These are phyloP conservation scores for Cynodonichthys magdalenae DNA, from an alignment of 2,797 vertebrate species.

Conservation along the genomic window DNA sequence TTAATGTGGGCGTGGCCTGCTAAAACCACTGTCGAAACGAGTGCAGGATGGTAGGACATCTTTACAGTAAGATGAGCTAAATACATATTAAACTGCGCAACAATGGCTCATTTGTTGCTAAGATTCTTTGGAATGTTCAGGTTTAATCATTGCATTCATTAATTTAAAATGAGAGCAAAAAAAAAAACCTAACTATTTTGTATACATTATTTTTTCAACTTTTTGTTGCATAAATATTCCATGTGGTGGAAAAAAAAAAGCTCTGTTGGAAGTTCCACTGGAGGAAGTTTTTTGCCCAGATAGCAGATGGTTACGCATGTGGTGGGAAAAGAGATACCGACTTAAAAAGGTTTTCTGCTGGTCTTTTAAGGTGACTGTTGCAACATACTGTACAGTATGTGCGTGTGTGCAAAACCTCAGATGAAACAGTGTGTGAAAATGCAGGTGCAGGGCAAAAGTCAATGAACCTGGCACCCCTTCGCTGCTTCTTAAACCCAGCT, in stretches of 20 bases:
- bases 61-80: conserved; percentile 63
- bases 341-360: conserved; percentile 49
- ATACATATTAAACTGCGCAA: conserved; percentile 41
- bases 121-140: conserved; percentile 35
- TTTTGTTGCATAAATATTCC: conserved; percentile 4
- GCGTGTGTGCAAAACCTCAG: conserved; percentile 42
- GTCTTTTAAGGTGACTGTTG: conserved; percentile 73
- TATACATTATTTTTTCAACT: conserved; percentile 4
- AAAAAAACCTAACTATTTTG: not conserved
- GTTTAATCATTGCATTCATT: not conserved
- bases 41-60: conserved; percentile 61
- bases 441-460: conserved; percentile 67
- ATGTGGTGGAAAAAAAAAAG: conserved; percentile 31
- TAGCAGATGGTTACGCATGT: conserved; percentile 40
- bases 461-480: conserved; percentile 61
- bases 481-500: conserved; percentile 1
- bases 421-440: conserved; percentile 54
- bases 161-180: not conserved
- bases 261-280: conserved; percentile 57
- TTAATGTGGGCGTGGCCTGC: conserved; percentile 60
- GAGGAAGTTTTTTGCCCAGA: conserved; percentile 23
- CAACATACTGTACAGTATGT: conserved; percentile 51
- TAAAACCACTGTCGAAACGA: conserved; percentile 37
- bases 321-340: conserved; percentile 19
- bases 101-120: conserved; percentile 47